Conservation (phyloP, 2,888 invertebrate genomes). For the Flabesymbios commensalis region DNA sequence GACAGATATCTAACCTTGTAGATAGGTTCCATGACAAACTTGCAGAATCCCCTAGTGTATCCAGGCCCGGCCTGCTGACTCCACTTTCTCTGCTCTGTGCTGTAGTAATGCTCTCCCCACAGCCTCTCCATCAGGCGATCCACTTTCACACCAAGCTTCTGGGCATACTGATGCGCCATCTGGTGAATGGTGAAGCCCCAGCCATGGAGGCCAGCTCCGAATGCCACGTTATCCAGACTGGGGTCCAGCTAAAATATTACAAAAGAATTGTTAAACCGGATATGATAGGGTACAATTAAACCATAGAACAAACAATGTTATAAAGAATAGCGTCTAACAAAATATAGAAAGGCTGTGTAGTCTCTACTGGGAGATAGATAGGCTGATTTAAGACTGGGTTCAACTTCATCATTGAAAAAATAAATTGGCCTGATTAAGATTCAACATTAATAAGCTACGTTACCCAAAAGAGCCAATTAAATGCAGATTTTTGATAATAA, state of each 20-base stretch:
- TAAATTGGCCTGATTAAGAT: no score
- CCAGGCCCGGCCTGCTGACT: constrained; percentile 1
- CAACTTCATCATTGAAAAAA: no score
- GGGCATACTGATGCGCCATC: constrained; percentile 28
- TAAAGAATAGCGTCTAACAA: no score
- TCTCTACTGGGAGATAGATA: no score
- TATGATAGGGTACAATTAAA: no score
- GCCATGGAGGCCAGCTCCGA: constrained; percentile 35
- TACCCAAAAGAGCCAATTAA: no score
- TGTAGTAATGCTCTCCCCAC: constrained; percentile 35
- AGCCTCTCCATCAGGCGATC: constrained; percentile 26
- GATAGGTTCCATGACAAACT: constrained; percentile 28
- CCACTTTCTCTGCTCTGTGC: constrained; percentile 25
- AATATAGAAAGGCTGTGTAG: no score
- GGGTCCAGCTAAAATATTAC: constrained; percentile 29
- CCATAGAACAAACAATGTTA: no score
- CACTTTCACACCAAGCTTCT: constrained; percentile 16
- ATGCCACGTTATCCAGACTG: constrained; percentile 31
- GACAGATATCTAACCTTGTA: constrained; percentile 28
- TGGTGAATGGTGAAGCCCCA: constrained; percentile 36
- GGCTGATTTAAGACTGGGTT: no score
- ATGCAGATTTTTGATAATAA: no score
- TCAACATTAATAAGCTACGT: no score
- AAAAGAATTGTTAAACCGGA: no score
- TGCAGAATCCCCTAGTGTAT: constrained; percentile 22